phyloP scores from a whole-genome alignment of 2,888 invertebrate species.

The Nasonovia ribisnigri region DNA sequence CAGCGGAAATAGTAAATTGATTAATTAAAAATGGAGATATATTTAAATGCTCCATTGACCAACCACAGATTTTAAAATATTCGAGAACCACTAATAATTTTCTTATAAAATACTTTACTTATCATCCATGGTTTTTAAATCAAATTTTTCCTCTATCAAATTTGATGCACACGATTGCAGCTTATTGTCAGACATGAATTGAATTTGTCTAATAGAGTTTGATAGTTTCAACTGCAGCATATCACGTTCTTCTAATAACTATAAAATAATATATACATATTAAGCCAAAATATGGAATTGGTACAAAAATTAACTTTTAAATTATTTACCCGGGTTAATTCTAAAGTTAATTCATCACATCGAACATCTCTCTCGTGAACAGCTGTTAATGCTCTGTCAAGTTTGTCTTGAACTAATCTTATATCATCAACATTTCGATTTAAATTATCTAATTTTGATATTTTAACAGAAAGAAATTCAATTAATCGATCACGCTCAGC shows the following conservation, averaged over 20 bases:
- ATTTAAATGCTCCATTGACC: too few relatives aligned
- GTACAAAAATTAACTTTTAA: background rate
- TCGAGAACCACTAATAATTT: too few relatives aligned
- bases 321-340: constrained; percentile 76
- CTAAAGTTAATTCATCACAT: constrained; percentile 87
- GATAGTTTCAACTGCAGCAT: constrained; percentile 86
- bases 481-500: constrained; percentile 60
- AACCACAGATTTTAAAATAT: too few relatives aligned
- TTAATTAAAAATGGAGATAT: too few relatives aligned
- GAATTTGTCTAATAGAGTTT: constrained; percentile 77
- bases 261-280: constrained; percentile 57
- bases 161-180: background rate
- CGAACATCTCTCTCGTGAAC: constrained; percentile 88
- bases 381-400: constrained; percentile 86
- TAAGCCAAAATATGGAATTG: background rate
- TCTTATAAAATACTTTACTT: constrained; percentile 37
- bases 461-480: constrained; percentile 49
- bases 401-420: constrained; percentile 71
- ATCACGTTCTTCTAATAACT: constrained; percentile 86
- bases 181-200: constrained; percentile 36
- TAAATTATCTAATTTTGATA: constrained; percentile 45
- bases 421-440: constrained; percentile 41
- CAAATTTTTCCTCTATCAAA: constrained; percentile 1
- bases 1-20: too few relatives aligned
- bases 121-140: constrained; percentile 35